Evolutionary conservation across 2,797 vertebrate species (phyloP).

Genomic region (Octomys mimax): DNA sequence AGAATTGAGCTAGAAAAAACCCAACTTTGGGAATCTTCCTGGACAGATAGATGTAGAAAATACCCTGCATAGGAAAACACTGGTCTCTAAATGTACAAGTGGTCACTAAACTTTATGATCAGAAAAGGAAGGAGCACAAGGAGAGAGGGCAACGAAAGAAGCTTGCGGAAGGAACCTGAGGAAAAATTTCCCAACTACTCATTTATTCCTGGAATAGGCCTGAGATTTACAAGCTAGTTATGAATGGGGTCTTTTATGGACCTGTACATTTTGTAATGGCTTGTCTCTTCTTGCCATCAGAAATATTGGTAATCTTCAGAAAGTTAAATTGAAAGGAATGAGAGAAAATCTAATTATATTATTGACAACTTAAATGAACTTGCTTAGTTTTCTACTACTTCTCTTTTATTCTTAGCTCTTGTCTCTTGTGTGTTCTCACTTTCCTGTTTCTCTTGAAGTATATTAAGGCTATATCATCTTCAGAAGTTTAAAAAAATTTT

Average conservation of each 20-base stretch:
- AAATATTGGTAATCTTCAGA: slow-evolving; percentile 26
- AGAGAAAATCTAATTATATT: background rate
- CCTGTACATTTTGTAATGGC: background rate
- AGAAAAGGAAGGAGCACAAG: background rate
- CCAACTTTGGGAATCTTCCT: background rate
- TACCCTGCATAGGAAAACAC: background rate
- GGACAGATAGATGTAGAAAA: background rate
- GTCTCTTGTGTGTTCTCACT: background rate
- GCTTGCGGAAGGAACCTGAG: background rate
- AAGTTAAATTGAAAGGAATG: slow-evolving; percentile 22
- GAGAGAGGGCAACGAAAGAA: background rate
- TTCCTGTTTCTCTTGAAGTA: slow-evolving; percentile 1
- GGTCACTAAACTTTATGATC: background rate
- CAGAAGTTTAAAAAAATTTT: background rate
- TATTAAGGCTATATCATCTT: background rate
- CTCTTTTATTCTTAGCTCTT: background rate
- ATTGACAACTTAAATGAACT: background rate
- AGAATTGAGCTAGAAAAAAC: background rate
- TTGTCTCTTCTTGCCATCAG: background rate
- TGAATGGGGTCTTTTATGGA: background rate
- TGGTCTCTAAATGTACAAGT: background rate
- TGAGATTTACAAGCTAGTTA: background rate
- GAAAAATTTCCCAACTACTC: background rate
- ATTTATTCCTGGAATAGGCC: background rate
- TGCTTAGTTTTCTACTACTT: background rate